phyloP scores from a whole-genome alignment of 2,888 invertebrate species.

The Sphaeridia pumilis region DNA sequence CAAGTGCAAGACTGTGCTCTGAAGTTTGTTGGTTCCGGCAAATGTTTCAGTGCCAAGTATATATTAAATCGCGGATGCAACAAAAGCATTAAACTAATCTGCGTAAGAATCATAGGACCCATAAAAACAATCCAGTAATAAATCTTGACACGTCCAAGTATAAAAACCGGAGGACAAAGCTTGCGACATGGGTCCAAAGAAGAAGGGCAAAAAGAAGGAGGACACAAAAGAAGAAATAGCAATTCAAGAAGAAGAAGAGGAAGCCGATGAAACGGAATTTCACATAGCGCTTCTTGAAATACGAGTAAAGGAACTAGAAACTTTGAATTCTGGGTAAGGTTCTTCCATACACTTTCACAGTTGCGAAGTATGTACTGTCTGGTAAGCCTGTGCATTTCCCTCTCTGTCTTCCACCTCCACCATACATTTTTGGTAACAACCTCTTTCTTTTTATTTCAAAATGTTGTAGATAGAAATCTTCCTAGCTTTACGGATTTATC shows the following conservation, averaged over 20 bases:
- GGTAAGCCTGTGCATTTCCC: no score
- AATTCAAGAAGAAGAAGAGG: conserved; percentile 22
- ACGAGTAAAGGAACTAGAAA: conserved; percentile 34
- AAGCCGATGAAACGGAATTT: conserved; percentile 32
- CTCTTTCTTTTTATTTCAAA: no score
- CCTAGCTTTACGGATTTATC: no score
- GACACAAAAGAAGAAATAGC: conserved; percentile 21
- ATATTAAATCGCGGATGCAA: no score
- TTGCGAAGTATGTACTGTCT: no score
- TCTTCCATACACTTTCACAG: no score
- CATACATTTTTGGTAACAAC: no score
- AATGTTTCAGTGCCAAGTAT: no score
- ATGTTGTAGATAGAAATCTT: no score
- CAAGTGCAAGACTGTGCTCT: no score
- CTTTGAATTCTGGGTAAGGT: conserved; percentile 31
- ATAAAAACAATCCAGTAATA: neutral
- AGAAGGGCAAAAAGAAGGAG: conserved; percentile 14
- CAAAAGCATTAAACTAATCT: neutral
- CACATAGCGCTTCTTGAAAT: conserved; percentile 31
- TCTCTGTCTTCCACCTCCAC: no score
- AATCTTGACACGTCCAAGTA: neutral
- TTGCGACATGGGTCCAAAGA: conserved; percentile 6
- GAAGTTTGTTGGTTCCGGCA: no score
- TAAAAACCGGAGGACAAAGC: neutral
- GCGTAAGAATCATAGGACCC: neutral